Conservation (phyloP, 2,888 invertebrate species). For the Chymomyza fuscimana region DNA sequence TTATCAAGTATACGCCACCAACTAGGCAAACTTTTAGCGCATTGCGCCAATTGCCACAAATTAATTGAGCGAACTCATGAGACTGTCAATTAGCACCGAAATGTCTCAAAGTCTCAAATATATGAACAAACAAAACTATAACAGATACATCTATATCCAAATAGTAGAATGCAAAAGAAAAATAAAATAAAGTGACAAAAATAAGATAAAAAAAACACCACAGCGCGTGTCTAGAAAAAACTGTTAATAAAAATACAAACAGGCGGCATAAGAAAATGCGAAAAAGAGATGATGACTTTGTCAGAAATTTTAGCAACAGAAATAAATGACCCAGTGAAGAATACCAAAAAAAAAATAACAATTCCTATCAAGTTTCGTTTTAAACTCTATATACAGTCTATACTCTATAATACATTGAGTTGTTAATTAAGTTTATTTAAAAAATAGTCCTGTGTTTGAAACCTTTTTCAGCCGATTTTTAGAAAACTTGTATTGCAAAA, state of each 20-base stretch:
- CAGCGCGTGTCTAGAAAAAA: background rate
- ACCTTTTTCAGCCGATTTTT: too few species aligned
- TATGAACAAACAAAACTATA: conserved; percentile 29
- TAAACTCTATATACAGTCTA: background rate
- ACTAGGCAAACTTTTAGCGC: conserved; percentile 29
- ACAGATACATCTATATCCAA: conserved; percentile 21
- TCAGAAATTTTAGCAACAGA: background rate
- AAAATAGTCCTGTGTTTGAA: too few species aligned
- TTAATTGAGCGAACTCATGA: conserved; percentile 69
- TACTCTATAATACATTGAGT: too few species aligned
- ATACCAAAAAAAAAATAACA: background rate
- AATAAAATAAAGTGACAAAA: background rate
- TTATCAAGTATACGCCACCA: conserved; percentile 71
- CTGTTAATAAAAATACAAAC: background rate
- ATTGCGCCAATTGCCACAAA: conserved; percentile 63
- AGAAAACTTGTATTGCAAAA: too few species aligned
- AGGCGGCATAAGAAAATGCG: background rate
- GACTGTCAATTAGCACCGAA: conserved; percentile 63
- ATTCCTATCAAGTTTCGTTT: background rate
- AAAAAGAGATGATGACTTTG: background rate
- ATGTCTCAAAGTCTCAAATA: conserved; percentile 26
- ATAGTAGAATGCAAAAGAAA: conserved; percentile 20
- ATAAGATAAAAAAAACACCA: background rate
- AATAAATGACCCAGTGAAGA: background rate
- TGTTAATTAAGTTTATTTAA: too few species aligned